phyloP scores from a whole-genome alignment of 2,888 invertebrate genomes.

The Microctonus aethiopoides region DNA sequence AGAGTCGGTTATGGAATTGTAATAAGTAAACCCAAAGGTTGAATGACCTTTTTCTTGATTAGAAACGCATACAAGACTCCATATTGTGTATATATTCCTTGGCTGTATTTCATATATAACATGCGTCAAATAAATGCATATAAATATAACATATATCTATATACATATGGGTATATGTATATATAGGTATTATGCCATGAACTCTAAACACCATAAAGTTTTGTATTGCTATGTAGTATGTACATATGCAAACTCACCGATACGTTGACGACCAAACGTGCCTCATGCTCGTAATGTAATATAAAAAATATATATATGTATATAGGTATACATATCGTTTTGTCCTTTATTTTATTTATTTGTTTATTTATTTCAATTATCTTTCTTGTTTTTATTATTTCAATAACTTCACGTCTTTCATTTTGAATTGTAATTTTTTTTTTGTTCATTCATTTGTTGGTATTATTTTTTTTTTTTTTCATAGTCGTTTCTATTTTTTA shows the following conservation, averaged over 20 bases:
- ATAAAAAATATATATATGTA: too few relatives aligned
- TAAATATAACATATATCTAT: not conserved
- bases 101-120: slow-evolving; percentile 18
- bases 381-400: not conserved
- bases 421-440: too few relatives aligned
- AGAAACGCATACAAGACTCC: slow-evolving; percentile 15
- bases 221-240: slow-evolving; percentile 1
- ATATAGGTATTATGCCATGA: slow-evolving; percentile 21
- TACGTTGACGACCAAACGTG: not conserved
- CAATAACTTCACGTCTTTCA: too few relatives aligned
- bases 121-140: slow-evolving; percentile 17
- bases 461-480: too few relatives aligned
- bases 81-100: not conserved
- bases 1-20: not conserved
- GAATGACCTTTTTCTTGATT: slow-evolving; percentile 37
- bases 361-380: too few relatives aligned
- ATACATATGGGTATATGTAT: not conserved
- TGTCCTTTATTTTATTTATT: not conserved
- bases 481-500: too few relatives aligned
- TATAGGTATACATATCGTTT: not conserved
- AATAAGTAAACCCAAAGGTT: slow-evolving; percentile 14
- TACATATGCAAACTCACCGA: slow-evolving; percentile 17
- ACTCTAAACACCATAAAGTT: slow-evolving; percentile 43
- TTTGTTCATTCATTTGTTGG: too few relatives aligned
- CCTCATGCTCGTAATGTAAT: too few relatives aligned